Percentiles rank a stretch among this genome's conserved stretches.
Evolutionary conservation across 2,888 invertebrate genomes (phyloP).

Genomic region (Dynastes hyllus): DNA sequence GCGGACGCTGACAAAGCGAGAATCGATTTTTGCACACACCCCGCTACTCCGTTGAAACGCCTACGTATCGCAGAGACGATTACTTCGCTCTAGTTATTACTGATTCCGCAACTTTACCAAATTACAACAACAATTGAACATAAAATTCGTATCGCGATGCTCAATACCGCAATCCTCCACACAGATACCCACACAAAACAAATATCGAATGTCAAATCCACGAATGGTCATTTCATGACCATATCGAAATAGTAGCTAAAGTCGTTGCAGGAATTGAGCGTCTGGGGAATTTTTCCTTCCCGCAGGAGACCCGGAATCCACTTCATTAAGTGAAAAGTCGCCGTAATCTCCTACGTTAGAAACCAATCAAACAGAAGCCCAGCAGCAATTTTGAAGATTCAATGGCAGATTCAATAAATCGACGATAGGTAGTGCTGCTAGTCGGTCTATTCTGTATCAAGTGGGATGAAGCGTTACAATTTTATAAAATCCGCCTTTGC

Average conservation of each 20-base stretch:
- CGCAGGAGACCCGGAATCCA: constrained; percentile 34
- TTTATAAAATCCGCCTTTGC: no score
- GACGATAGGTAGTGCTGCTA: not conserved
- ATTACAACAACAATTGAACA: no score
- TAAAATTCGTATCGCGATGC: no score
- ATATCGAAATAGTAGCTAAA: constrained; percentile 25
- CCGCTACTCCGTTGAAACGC: no score
- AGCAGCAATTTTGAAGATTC: constrained; percentile 41
- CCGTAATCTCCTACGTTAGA: constrained; percentile 41
- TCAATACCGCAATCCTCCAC: no score
- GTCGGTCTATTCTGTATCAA: no score
- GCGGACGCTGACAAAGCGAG: no score
- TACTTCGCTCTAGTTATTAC: no score
- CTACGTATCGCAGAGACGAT: no score
- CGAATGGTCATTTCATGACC: not conserved
- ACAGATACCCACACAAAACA: not conserved
- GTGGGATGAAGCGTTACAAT: no score
- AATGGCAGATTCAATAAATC: constrained; percentile 47
- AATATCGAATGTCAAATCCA: not conserved
- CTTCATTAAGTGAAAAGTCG: constrained; percentile 45
- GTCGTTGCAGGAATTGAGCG: not conserved
- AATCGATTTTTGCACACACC: no score
- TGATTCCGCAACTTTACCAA: no score
- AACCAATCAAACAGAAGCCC: constrained; percentile 38
- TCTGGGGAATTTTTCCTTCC: constrained; percentile 39